phyloP scores from a whole-genome alignment of 1,140 invertebrate genomes.

The Drosophila fuyamai region DNA sequence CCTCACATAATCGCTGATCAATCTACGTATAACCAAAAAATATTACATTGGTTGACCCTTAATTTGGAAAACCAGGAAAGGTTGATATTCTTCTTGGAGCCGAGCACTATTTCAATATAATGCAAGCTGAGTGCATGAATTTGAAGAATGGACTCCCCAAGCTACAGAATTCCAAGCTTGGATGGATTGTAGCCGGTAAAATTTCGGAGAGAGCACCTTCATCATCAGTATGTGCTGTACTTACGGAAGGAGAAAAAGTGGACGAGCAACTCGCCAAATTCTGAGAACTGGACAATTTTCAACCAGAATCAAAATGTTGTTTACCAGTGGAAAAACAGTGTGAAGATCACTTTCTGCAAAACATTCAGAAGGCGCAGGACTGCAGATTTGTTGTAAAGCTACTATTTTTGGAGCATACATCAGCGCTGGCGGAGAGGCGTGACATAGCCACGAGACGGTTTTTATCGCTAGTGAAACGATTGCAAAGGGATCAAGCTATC shows the following conservation, averaged over 20 bases:
- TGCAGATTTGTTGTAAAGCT: too few relatives aligned
- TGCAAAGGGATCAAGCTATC: conserved; percentile 7
- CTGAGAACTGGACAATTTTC: too few relatives aligned
- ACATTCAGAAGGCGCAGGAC: background rate
- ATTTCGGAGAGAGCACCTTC: too few relatives aligned
- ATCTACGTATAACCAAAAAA: background rate
- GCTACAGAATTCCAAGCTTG: conserved; percentile 6
- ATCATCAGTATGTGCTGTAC: too few relatives aligned
- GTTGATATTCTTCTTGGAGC: conserved; percentile 9
- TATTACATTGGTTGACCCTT: background rate
- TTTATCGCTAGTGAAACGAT: background rate
- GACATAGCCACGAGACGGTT: conserved; percentile 2
- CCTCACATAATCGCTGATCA: background rate
- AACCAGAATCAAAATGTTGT: background rate
- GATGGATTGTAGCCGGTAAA: background rate
- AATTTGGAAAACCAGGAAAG: conserved; percentile 1
- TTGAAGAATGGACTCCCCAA: conserved; percentile 8
- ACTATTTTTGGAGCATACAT: conserved; percentile 3
- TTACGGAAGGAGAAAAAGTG: too few relatives aligned
- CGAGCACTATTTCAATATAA: conserved; percentile 10
- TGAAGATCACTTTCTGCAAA: background rate
- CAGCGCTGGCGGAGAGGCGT: background rate
- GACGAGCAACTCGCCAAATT: too few relatives aligned
- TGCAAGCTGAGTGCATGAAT: background rate
- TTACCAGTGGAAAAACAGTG: conserved; percentile 6